Evolutionary conservation across 2,113 vertebrate genomes (phyloP).

Genomic region (Menidia beryllina): DNA sequence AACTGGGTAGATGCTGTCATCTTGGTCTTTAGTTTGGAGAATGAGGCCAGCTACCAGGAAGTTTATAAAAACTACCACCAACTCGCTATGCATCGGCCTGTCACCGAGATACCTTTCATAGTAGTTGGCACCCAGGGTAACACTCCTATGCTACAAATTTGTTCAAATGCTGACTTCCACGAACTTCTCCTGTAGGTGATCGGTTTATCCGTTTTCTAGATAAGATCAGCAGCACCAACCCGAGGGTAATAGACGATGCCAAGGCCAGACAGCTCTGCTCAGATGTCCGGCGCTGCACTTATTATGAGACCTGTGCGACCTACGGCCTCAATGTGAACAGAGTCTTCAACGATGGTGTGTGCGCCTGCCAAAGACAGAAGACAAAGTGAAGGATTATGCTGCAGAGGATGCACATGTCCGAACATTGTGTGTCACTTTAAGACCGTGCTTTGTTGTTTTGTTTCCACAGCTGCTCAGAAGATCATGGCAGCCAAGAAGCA

Average conservation of each 20-base stretch:
- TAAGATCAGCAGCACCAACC: conserved; percentile 92
- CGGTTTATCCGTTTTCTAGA: conserved; percentile 76
- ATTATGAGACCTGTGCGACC: conserved; percentile 96
- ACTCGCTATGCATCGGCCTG: conserved; percentile 84
- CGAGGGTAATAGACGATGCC: conserved; percentile 89
- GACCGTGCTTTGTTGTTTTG: conserved; percentile 1
- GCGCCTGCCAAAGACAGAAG: background rate
- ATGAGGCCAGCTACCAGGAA: conserved; percentile 93
- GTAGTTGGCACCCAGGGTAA: conserved; percentile 96
- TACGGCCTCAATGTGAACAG: conserved; percentile 96
- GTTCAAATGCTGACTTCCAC: background rate
- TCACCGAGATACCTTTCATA: conserved; percentile 84
- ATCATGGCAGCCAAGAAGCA: conserved; percentile 91
- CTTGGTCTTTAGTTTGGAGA: conserved; percentile 97
- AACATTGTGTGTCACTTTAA: background rate
- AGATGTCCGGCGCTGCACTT: conserved; percentile 90
- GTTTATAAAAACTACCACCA: conserved; percentile 88
- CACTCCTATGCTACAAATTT: background rate
- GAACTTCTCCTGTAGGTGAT: background rate
- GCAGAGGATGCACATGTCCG: background rate
- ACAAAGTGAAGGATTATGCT: background rate
- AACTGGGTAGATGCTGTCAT: conserved; percentile 94
- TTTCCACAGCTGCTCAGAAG: conserved; percentile 89
- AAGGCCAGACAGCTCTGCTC: conserved; percentile 90
- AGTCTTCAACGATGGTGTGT: conserved; percentile 91